phyloP scores from a whole-genome alignment of 37 sponge, comb jelly and placozoan species.

The Axinella damicornis region DNA sequence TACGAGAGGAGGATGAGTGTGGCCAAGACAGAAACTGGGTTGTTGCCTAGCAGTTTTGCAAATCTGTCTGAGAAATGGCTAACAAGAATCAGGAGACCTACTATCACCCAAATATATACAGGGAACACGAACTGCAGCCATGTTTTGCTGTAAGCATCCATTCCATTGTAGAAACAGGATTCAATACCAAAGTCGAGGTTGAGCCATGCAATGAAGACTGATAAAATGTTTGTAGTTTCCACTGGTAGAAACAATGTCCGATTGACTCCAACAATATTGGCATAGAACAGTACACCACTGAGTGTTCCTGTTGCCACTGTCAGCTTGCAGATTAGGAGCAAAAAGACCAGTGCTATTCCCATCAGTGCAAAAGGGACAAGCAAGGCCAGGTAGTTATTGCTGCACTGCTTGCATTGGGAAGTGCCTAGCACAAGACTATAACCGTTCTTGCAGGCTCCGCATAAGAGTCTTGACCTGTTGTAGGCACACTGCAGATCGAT shows the following conservation, averaged over 20 bases:
- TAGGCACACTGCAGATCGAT: conserved; percentile 15
- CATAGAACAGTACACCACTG: conserved; percentile 38
- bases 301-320: conserved; percentile 26
- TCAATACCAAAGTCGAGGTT: conserved; percentile 31
- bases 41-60: background rate
- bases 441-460: conserved; percentile 7
- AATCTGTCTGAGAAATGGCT: background rate
- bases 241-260: conserved; percentile 6
- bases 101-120: background rate
- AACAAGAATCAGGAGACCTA: background rate
- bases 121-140: conserved; percentile 42
- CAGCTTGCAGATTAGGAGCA: background rate
- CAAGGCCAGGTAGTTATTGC: conserved; percentile 21
- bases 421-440: conserved; percentile 36
- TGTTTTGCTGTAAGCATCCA: conserved; percentile 15
- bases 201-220: conserved; percentile 24
- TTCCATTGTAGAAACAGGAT: conserved; percentile 29
- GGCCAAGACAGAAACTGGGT: conserved; percentile 24
- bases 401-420: conserved; percentile 34
- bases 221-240: background rate
- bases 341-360: conserved; percentile 29
- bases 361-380: conserved; percentile 19
- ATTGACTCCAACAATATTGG: conserved; percentile 38
- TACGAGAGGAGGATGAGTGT: conserved; percentile 37
- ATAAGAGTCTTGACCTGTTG: background rate